Evolutionary conservation across 2,113 vertebrate species (phyloP), one percentile per base, ranked within the genome.

Genomic region (Psilopsiagon aymara): DNA sequence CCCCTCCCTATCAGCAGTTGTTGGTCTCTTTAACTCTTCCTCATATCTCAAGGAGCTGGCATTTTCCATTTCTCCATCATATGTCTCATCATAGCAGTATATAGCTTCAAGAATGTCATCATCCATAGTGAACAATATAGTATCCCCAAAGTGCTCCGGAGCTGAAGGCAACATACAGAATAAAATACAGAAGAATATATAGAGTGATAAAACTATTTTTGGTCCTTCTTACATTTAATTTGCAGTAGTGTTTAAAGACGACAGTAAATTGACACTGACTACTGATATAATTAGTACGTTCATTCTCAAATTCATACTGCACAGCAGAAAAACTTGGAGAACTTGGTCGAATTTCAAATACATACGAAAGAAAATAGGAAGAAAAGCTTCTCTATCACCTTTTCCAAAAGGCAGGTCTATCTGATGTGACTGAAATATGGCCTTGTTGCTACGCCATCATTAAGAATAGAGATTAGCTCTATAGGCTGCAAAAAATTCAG

Each of bases 61-160:
- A 63, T 95, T 91, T 90, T 98, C 98, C 31, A 66, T 79, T 39
- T 98, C 98, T 75, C 97, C 68, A 19, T 98, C 96, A 7, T 49
- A 94, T 0, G 97, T 99, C 93, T 99, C 98, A 92, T 99, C 99
- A 1, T 97, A 98, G 46, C 96, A 98, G 85, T 98, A 99, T 92
- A 99, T 98, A 37, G 99, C 99, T 96, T 99, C 99, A 43, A 99
- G 97, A 92, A 99, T 99, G 33, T 99, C 99, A 23, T 99, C 99
- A 13, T 99, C 99, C 0, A 98, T 99, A 4, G 99, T 99, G 97
- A 99, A 99, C 55, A 99, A 89, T 93, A 99, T 99, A 1, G 99
- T 99, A 92, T 99, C 99, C 5, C 99, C 99, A 92, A 99, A 99
- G 91, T 99, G 99, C 96, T 99, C 99, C 53, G 99, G 97, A 71